Base-by-base conservation (phyloP, 2,797 vertebrate species). In the Oreochromis mossambicus region DNA sequence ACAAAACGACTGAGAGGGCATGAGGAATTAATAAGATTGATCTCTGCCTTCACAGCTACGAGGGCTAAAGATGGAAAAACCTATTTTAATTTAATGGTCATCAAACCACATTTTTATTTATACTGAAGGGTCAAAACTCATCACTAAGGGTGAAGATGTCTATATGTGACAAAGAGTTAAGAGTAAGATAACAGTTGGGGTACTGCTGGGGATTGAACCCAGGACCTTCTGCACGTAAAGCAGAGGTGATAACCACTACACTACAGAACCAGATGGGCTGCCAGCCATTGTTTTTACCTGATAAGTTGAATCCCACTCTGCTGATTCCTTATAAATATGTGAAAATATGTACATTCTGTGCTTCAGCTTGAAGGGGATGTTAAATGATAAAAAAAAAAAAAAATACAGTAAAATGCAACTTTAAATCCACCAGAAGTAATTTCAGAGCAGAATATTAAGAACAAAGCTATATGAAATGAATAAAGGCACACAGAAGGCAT, bases 181-280 rank as follows among this genome's bases (percentile, higher is more conserved):
- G 58, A 17, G 10, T 5, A 13, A 63, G 19, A n/a, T 19, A 29
- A 5, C 15, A 29, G 1, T 10, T 1, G 2, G 32, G 17, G 24
- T 48, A 50, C 26, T 32, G 43, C 5, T 70, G 66, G 38, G 66
- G 38, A 26, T 46, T 10, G 66, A 70, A 70, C 14, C 8, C 38
- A 70, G 38, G 38, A 43, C 38, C 66, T 17, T 26, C 38, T 17
- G 66, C 5, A 0, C 43, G 3, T 5, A 63, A 63, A 38, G 19
- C 58, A 36, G 58, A 13, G n/a, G 19, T 63, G 32, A 63, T 63
- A 36, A 36, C 32, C 32, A n/a, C 58, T 63, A 61, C 29, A 19
- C 56, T 19, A 63, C 9, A 38, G 19, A 63, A 13, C 19, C 11
- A 63, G 10, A 92, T 94, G 91, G 92, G 93, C 0, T 29, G 8